Percentiles rank a stretch among this genome's conserved stretches.
Conservation (phyloP, 2,113 vertebrate genomes). For the Perca fluviatilis region DNA sequence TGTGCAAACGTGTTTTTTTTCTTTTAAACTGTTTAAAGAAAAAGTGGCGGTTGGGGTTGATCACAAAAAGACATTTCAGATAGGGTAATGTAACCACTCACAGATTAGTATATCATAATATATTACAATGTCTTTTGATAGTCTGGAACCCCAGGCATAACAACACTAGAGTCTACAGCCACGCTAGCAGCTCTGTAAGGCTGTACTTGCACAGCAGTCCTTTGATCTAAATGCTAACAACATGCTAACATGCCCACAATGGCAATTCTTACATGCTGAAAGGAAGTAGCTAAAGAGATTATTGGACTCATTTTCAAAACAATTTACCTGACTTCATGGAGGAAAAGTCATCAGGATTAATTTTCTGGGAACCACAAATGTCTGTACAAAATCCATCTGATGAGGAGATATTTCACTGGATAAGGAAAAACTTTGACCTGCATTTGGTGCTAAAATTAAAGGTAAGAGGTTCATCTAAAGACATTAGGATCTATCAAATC, state of each 20-base stretch:
- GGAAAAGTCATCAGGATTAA: too few relatives aligned
- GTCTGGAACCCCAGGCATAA: background rate
- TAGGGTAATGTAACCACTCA: background rate
- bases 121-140: background rate
- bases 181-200: too few relatives aligned
- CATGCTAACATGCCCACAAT: background rate
- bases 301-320: too few relatives aligned
- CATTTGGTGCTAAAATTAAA: conserved; percentile 8
- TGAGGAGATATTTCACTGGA: background rate
- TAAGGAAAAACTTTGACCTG: background rate
- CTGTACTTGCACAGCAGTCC: background rate
- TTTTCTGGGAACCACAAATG: too few relatives aligned
- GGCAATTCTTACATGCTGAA: background rate
- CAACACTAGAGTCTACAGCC: background rate
- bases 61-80: background rate
- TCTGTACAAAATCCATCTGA: too few relatives aligned
- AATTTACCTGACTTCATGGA: too few relatives aligned
- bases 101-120: background rate
- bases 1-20: background rate
- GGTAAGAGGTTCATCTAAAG: background rate
- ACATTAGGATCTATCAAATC: background rate
- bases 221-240: background rate
- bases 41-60: background rate
- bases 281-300: background rate
- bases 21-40: background rate